Base-by-base conservation (phyloP, 2,888 invertebrate species). In the Eupithecia abbreviata region DNA sequence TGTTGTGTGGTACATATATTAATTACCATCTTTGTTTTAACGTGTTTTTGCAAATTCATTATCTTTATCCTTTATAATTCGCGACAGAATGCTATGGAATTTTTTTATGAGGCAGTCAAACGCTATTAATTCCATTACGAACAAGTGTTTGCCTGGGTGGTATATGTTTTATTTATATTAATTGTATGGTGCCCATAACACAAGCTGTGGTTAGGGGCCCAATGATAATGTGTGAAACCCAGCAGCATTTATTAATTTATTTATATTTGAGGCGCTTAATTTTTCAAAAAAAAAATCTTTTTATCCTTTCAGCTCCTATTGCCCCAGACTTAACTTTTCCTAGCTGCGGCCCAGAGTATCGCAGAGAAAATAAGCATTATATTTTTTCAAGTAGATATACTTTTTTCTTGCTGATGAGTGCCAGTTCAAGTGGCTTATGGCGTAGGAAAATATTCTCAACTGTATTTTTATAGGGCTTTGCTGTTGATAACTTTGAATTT, bases 361-460 rank as follows among this genome's bases (percentile, higher is more conserved):
- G 71, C 58, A 41, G 2, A 71, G 71, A 55, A 71, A 58, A n/a
- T 55, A 43, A 15, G 55, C 18, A n/a, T 55, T 71, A n/a, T 42
- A n/a, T 71, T 43, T 71, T 51, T 55, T 43, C 71, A 30, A 55
- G 51, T 15, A 15, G 15, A n/a, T 42, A 43, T 13, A 5, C 42
- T 43, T 66, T 15, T 13, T 15, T 15, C n/a, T 66, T 66, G n/a
- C 51, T 43, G 42, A 42, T 66, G 41, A 66, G 41, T 42, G 7
- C 41, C 9, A 30, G 30, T 65, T 42, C 13, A 42, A 45, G n/a
- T 10, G 10, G 45, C n/a, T 67, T 45, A n/a, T 10, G 18, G 18
- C 45, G 3, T 45, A 12, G 2, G 45, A 18, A 42, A 68, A 68
- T 68, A 68, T 68, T 68, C 18, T 10, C 3, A 15, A 42, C 30